A percentile compares a stretch with the other conserved stretches of the same genome.
Conservation (phyloP, 92 coral and sea anemone genomes). For the Porites cylindrica region DNA sequence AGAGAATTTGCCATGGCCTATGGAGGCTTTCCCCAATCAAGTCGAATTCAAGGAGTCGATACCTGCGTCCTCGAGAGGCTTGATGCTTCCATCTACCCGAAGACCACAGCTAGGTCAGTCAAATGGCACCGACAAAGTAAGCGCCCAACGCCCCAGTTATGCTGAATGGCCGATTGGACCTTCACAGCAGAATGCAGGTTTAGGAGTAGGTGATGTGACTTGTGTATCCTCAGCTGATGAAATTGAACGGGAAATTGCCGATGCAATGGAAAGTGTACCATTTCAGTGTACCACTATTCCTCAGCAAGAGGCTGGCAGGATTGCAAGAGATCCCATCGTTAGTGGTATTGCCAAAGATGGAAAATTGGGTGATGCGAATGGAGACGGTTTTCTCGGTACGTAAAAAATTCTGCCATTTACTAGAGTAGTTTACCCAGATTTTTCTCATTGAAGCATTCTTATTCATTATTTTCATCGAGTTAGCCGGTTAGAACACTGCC, state of each 20-base stretch:
- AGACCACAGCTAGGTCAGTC: too few relatives aligned
- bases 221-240: not conserved
- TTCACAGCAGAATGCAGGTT: too few relatives aligned
- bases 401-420: not conserved
- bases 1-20: not conserved
- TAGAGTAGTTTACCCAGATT: too few relatives aligned
- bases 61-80: too few relatives aligned
- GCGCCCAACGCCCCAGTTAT: too few relatives aligned
- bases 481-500: too few relatives aligned
- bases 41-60: too few relatives aligned
- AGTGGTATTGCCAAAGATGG: not conserved
- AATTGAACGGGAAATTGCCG: not conserved
- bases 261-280: not conserved
- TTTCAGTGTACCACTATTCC: not conserved
- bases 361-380: not conserved
- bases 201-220: not conserved
- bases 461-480: too few relatives aligned
- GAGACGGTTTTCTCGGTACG: not conserved
- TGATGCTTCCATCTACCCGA: too few relatives aligned
- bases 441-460: too few relatives aligned
- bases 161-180: too few relatives aligned
- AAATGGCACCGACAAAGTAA: too few relatives aligned
- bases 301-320: not conserved
- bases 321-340: not conserved
- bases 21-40: not conserved